A percentile compares a stretch with the other conserved stretches of the same genome.
Conservation (phyloP, 2,797 vertebrate species). For the Micromesistius poutassou region DNA sequence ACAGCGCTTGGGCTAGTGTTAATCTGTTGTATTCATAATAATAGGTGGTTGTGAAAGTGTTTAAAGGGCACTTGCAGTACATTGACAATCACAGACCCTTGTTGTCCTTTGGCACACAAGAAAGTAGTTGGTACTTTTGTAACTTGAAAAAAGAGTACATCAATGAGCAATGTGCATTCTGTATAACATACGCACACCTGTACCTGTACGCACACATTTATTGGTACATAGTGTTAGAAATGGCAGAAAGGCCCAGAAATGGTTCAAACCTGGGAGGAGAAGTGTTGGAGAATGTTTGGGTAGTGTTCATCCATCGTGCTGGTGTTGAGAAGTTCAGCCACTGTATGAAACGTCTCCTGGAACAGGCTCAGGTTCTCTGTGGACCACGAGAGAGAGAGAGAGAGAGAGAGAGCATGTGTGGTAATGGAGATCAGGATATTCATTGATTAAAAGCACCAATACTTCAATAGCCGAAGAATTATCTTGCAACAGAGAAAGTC, state of each 20-base stretch:
- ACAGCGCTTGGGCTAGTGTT: background rate
- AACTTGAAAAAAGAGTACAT: background rate
- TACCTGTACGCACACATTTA: too few relatives aligned
- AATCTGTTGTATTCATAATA: background rate
- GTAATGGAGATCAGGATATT: background rate
- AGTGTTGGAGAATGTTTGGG: slow-evolving; percentile 31
- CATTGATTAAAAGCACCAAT: background rate
- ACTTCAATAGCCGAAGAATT: background rate
- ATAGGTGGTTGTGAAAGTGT: background rate
- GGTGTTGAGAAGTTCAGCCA: slow-evolving; percentile 46
- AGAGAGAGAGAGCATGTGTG: slow-evolving; percentile 28
- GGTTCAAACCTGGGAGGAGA: slow-evolving; percentile 62
- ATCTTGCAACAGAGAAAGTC: background rate
- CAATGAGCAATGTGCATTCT: too few relatives aligned
- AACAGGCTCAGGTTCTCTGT: slow-evolving; percentile 64
- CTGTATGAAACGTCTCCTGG: slow-evolving; percentile 47
- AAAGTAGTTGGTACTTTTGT: too few relatives aligned
- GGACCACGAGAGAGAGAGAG: slow-evolving; percentile 30
- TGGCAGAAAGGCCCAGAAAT: background rate
- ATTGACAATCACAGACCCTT: background rate
- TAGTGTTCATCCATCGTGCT: slow-evolving; percentile 47
- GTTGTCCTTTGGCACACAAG: too few relatives aligned
- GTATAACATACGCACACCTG: too few relatives aligned
- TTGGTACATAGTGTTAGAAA: background rate
- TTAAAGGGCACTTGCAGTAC: background rate